Percentiles rank a stretch among this genome's conserved stretches.
These are phyloP conservation scores for Athripsodes cinereus DNA, from an alignment of 2,888 invertebrate species.

Conservation along the genomic window DNA sequence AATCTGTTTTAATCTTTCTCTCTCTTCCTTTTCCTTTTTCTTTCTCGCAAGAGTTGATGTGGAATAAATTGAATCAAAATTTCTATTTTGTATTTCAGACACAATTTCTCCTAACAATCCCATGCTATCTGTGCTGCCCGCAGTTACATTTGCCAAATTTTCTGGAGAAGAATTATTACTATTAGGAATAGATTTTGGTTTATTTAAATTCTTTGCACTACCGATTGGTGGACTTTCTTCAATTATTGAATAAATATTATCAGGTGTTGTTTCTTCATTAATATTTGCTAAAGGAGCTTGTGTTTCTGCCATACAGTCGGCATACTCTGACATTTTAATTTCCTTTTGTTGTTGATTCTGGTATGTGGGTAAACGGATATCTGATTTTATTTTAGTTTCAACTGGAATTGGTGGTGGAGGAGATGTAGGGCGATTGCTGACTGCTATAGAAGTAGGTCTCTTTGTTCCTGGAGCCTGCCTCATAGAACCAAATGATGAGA, in stretches of 20 bases:
- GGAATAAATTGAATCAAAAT: conserved; percentile 83
- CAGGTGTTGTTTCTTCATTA: conserved; percentile 55
- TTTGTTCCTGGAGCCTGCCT: conserved; percentile 59
- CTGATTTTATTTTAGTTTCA: conserved; percentile 33
- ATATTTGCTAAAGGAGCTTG: conserved; percentile 57
- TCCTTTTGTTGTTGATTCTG: conserved; percentile 49
- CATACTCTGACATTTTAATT: conserved; percentile 55
- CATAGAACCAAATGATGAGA: conserved; percentile 81
- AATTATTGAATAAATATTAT: conserved; percentile 83
- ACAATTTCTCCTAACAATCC: conserved; percentile 82
- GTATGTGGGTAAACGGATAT: conserved; percentile 50
- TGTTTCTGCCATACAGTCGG: conserved; percentile 70
- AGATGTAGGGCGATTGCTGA: conserved; percentile 62
- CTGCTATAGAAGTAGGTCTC: conserved; percentile 69
- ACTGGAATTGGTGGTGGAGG: conserved; percentile 68
- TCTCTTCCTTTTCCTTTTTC: conserved; percentile 46
- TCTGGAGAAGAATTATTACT: conserved; percentile 41
- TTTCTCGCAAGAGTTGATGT: conserved; percentile 64
- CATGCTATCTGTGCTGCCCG: conserved; percentile 61
- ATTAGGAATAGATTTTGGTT: conserved; percentile 35
- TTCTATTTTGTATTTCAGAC: conserved; percentile 78
- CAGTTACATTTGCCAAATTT: conserved; percentile 35
- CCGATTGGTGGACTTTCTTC: conserved; percentile 63
- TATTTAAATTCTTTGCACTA: not conserved
- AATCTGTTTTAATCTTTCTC: conserved; percentile 32